Evolutionary conservation across 2,797 vertebrate species (phyloP).

Genomic region (Hephaestus fuliginosus): DNA sequence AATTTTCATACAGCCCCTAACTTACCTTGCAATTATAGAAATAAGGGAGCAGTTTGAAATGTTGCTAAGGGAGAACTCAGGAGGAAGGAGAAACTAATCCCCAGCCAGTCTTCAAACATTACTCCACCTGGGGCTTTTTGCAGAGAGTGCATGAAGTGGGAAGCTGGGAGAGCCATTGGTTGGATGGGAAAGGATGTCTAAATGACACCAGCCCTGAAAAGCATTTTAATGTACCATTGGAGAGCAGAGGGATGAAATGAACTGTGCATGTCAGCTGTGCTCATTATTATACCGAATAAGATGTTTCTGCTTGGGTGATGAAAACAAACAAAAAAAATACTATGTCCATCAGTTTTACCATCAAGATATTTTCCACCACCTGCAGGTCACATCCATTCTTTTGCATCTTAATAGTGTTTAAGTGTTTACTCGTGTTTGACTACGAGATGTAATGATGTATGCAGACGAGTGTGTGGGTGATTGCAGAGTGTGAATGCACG

Average conservation of each 20-base stretch:
- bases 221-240: slow-evolving; percentile 15
- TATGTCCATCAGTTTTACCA: slow-evolving; percentile 18
- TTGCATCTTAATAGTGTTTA: slow-evolving; percentile 56
- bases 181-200: slow-evolving; percentile 4
- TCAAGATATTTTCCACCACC: slow-evolving; percentile 22
- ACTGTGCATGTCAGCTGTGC: slow-evolving; percentile 47
- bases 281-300: slow-evolving; percentile 9
- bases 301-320: slow-evolving; percentile 37
- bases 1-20: slow-evolving; percentile 3
- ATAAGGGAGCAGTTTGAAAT: slow-evolving; percentile 15
- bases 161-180: slow-evolving; percentile 27
- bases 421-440: slow-evolving; percentile 48
- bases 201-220: slow-evolving; percentile 12
- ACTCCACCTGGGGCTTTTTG: neutral
- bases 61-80: neutral
- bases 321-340: neutral
- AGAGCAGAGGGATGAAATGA: slow-evolving; percentile 19
- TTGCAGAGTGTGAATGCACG: slow-evolving; percentile 35
- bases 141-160: slow-evolving; percentile 28
- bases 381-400: slow-evolving; percentile 20
- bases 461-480: slow-evolving; percentile 37
- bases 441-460: slow-evolving; percentile 43
- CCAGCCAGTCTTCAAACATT: slow-evolving; percentile 10
- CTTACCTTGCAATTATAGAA: neutral
- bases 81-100: slow-evolving; percentile 16